Conservation (phyloP, 2,797 vertebrate genomes). For the Crenichthys baileyi region DNA sequence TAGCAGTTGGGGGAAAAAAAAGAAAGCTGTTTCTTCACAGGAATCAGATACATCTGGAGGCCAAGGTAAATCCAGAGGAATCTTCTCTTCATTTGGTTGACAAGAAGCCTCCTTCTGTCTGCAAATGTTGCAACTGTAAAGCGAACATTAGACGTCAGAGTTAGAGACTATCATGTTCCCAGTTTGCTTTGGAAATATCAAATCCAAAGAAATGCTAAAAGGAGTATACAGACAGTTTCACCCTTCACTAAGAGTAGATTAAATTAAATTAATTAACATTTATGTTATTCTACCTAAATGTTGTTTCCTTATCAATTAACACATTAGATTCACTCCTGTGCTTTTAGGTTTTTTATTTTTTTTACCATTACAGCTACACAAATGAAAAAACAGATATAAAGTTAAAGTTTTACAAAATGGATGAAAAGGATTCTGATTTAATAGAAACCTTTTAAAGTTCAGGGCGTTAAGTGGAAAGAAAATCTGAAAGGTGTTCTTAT, state of each 20-base stretch:
- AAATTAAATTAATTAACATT: background rate
- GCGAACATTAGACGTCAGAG: slow-evolving; percentile 55
- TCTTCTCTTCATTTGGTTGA: slow-evolving; percentile 35
- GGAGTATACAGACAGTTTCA: slow-evolving; percentile 29
- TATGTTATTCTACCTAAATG: background rate
- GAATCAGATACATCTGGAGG: slow-evolving; percentile 26
- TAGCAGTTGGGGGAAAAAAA: slow-evolving; percentile 18
- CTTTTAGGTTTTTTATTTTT: background rate
- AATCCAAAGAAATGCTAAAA: slow-evolving; percentile 50
- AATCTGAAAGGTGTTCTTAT: background rate
- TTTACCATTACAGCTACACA: background rate
- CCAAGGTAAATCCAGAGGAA: slow-evolving; percentile 12
- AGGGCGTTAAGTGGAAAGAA: background rate
- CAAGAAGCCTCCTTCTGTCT: slow-evolving; percentile 41
- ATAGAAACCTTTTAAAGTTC: background rate
- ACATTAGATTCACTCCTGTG: background rate
- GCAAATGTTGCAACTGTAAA: slow-evolving; percentile 40
- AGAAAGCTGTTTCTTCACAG: slow-evolving; percentile 5
- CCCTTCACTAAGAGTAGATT: slow-evolving; percentile 1
- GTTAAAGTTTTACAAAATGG: background rate
- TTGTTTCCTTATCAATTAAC: background rate
- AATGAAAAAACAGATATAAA: background rate
- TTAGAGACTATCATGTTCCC: slow-evolving; percentile 51
- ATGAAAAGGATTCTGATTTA: background rate
- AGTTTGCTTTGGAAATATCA: slow-evolving; percentile 54